Evolutionary conservation across 2,113 vertebrate species (phyloP).

Genomic region (Phasianus colchicus): DNA sequence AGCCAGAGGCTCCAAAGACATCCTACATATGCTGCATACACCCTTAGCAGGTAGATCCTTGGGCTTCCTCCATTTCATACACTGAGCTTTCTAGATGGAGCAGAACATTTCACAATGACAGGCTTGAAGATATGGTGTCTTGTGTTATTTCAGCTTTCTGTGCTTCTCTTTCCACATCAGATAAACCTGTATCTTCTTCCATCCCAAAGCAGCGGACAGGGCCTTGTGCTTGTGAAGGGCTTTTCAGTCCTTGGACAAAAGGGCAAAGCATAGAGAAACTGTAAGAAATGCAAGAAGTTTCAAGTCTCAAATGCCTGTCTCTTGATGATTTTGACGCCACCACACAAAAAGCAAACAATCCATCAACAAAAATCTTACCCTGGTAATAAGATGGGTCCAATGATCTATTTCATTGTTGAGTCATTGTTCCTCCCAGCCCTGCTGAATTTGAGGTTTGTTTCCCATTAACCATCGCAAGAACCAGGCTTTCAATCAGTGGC

Average conservation of each 20-base stretch:
- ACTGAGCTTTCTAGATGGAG: background rate
- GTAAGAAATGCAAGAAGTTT: background rate
- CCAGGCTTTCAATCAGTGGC: rapidly evolving
- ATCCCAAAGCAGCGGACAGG: background rate
- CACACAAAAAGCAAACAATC: background rate
- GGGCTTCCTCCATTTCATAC: background rate
- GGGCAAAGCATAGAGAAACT: background rate
- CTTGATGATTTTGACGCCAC: background rate
- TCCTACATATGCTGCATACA: rapidly evolving
- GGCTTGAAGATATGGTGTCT: background rate
- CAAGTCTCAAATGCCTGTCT: background rate
- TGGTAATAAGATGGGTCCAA: background rate
- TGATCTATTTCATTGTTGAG: background rate
- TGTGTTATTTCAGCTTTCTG: background rate
- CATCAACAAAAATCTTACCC: background rate
- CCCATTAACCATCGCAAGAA: background rate
- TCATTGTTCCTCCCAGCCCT: background rate
- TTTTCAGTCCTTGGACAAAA: background rate
- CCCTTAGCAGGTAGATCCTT: background rate
- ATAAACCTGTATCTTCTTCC: rapidly evolving
- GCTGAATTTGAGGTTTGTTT: background rate
- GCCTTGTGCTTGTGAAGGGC: background rate
- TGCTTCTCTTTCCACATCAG: background rate
- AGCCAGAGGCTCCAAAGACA: background rate
- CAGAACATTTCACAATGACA: background rate